Conservation (phyloP, 2,888 invertebrate genomes). For the Pocota personata region DNA sequence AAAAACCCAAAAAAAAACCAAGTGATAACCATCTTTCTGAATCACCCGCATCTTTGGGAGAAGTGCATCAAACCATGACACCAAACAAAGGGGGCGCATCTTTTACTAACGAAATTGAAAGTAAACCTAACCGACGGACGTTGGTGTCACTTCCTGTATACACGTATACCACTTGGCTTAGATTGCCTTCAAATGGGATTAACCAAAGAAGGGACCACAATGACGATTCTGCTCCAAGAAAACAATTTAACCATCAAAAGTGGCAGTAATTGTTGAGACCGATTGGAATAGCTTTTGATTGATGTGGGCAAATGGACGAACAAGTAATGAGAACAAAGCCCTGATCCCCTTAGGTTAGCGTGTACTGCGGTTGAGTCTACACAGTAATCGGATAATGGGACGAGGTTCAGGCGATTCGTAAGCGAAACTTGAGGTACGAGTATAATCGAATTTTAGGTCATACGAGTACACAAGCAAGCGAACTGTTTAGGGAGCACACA, state of each 20-base stretch:
- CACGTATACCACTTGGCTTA: too few species aligned
- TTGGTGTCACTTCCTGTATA: not conserved
- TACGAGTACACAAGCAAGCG: not conserved
- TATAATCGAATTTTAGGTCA: constrained; percentile 28
- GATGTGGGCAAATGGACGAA: not conserved
- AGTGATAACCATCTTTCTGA: constrained; percentile 25
- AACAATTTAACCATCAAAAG: constrained; percentile 3
- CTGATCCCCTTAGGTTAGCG: not conserved
- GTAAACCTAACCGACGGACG: not conserved
- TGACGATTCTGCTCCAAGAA: not conserved
- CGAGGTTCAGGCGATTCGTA: constrained; percentile 6
- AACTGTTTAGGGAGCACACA: not conserved
- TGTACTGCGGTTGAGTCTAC: constrained; percentile 26
- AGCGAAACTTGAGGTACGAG: constrained; percentile 17
- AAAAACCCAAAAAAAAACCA: constrained; percentile 1
- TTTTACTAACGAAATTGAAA: constrained; percentile 7
- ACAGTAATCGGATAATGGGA: constrained; percentile 47
- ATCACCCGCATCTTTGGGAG: constrained; percentile 1
- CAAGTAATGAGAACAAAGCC: not conserved
- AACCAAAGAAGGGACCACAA: not conserved
- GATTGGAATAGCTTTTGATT: not conserved
- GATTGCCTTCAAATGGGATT: not conserved
- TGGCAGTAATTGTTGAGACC: constrained; percentile 31
- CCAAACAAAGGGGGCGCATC: not conserved
- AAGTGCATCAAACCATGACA: constrained; percentile 33